These are phyloP conservation scores for Cylindroiulus punctatus DNA, from an alignment of 2,888 invertebrate species.

Conservation along the genomic window DNA sequence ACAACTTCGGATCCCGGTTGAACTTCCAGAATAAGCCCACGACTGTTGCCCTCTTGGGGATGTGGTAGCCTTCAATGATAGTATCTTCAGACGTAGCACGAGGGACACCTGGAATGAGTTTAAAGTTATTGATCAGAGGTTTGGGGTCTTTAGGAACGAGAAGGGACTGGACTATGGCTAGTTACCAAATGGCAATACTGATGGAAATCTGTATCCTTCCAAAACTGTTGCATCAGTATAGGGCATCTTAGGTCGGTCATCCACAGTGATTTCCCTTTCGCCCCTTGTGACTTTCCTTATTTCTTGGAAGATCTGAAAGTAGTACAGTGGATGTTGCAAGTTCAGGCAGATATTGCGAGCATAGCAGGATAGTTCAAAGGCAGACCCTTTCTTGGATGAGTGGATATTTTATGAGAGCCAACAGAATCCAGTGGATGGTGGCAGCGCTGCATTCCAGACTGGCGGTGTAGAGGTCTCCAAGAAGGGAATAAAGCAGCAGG, in stretches of 20 bases:
- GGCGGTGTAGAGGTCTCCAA: conserved; percentile 87
- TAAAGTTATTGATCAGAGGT: too few species aligned
- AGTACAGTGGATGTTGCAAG: neutral
- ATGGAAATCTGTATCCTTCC: neutral
- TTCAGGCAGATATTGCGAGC: too few species aligned
- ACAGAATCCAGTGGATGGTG: conserved; percentile 82
- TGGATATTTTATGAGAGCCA: conserved; percentile 78
- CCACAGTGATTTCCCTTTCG: neutral
- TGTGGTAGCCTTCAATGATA: neutral
- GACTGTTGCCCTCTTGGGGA: neutral
- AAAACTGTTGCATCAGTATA: neutral
- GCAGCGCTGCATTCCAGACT: conserved; percentile 85
- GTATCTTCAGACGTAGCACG: neutral
- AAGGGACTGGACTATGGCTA: neutral
- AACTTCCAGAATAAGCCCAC: conserved; percentile 75
- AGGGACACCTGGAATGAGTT: neutral
- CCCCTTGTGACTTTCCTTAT: neutral
- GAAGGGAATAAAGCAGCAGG: conserved; percentile 78
- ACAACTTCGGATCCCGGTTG: conserved; percentile 76
- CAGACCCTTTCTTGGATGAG: conserved; percentile 69
- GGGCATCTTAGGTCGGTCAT: neutral
- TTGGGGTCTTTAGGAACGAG: too few species aligned
- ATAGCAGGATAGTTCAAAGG: too few species aligned
- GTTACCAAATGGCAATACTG: neutral
- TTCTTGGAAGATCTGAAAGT: neutral